Base-by-base conservation (phyloP, 2,113 vertebrate species). In the Melanerpes aurifrons region DNA sequence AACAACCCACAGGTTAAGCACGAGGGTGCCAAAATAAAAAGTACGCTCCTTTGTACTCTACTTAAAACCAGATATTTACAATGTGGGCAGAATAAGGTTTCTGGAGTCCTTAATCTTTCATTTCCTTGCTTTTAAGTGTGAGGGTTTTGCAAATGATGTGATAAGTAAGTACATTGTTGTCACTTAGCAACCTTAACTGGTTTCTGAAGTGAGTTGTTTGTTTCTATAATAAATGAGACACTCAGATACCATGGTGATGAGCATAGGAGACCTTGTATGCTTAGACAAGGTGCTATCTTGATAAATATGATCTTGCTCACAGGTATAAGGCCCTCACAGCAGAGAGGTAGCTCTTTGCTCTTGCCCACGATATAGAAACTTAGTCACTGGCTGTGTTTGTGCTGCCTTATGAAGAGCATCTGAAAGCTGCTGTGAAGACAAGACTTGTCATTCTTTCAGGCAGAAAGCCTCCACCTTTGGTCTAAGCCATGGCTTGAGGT, bases 181-280 rank as follows among this genome's bases (percentile, higher is more conserved):
- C 93, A 95, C 96, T 96, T 96, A 97, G 96, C 96, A 97, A 97
- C 95, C 94, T 89, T 94, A 95, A 92, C 93, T 95, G 35, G 15
- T 91, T 88, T 95, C 86, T 95, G 96, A 92, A 95, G 89, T 89
- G 89, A 94, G 91, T 82, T 95, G 95, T 96, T 96, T 95, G 92
- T 97, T 96, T 96, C 95, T 95, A 12, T 95, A 95, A 97, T 96
- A 95, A 95, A 94, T 91, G 94, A 96, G 94, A 75, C 85, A 48
- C 92, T 93, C 59, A 28, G 92, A 95, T 94, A 77, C 93, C 94
- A 95, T 94, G 96, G 96, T 93, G 96, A 96, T 95, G 89, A 95
- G 90, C 82, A 84, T 18, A 56, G 86, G 62, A 94, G 95, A 92
- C 94, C 94, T 87, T 87, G 92, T 31, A 40, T 81, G 87, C 72